phyloP scores from a whole-genome alignment of 2,888 invertebrate genomes.

The Asteroscopus sphinx region DNA sequence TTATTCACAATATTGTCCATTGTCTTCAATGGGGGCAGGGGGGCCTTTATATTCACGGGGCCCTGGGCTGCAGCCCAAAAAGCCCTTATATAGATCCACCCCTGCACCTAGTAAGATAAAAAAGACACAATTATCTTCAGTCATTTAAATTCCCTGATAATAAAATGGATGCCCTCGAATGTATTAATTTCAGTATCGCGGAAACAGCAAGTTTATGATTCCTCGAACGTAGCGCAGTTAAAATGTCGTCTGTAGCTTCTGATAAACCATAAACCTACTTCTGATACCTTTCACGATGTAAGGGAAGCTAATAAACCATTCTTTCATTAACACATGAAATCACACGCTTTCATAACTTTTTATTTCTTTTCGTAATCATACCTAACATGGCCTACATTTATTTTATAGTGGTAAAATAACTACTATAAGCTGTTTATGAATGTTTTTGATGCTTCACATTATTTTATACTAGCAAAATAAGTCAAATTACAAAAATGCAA shows the following conservation, averaged over 20 bases:
- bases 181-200: conserved; percentile 58
- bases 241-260: conserved; percentile 68
- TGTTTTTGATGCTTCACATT: not conserved
- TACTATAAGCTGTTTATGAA: too few species aligned
- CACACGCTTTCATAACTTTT: conserved; percentile 9
- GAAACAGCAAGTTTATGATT: conserved; percentile 65
- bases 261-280: conserved; percentile 84
- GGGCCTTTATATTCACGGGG: too few species aligned
- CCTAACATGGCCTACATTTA: too few species aligned
- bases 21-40: too few species aligned
- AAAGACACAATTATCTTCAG: not conserved
- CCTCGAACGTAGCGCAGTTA: conserved; percentile 64
- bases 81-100: too few species aligned
- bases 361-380: too few species aligned
- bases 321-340: conserved; percentile 33
- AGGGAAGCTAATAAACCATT: conserved; percentile 46
- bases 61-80: too few species aligned
- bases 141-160: conserved; percentile 8
- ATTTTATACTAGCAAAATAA: not conserved
- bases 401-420: too few species aligned
- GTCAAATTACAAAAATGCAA: not conserved
- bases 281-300: conserved; percentile 59
- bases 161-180: conserved; percentile 27
- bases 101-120: too few species aligned
- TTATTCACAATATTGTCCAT: too few species aligned